Percentiles rank a stretch among this genome's conserved stretches.
Conservation (phyloP, 2,888 invertebrate genomes). For the Cryptocephalus primarius region DNA sequence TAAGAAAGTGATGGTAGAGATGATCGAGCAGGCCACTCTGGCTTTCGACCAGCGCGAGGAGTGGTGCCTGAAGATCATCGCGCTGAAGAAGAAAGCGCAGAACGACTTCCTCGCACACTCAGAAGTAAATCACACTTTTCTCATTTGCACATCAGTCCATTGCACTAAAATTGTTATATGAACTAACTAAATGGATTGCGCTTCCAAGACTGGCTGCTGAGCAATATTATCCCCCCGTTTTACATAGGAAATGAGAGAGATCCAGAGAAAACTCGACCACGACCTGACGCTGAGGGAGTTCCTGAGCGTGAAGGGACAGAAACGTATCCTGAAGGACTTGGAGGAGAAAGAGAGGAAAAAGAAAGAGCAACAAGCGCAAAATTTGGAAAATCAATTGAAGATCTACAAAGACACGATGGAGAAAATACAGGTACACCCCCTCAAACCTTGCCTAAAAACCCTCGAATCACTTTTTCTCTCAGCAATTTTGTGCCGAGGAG, state of each 20-base stretch:
- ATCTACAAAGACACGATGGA: conserved; percentile 67
- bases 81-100: conserved; percentile 67
- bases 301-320: conserved; percentile 74
- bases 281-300: conserved; percentile 77
- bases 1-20: conserved; percentile 71
- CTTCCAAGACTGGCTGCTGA: no score
- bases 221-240: not conserved
- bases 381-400: conserved; percentile 58
- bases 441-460: no score
- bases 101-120: conserved; percentile 57
- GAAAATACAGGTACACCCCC: conserved; percentile 48
- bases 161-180: no score
- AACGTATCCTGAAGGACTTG: conserved; percentile 58
- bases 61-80: conserved; percentile 67
- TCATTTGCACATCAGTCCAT: no score
- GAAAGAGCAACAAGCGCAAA: conserved; percentile 53
- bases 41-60: conserved; percentile 84
- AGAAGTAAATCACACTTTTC: conserved; percentile 34
- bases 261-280: conserved; percentile 75
- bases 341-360: conserved; percentile 65
- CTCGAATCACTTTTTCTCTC: conserved; percentile 1
- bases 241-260: conserved; percentile 70
- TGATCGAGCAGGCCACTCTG: conserved; percentile 78
- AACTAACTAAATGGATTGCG: not conserved
- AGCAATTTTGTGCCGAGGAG: conserved; percentile 43